Evolutionary conservation across 1,140 invertebrate species (phyloP).

Genomic region (Drosophila melanogaster): DNA sequence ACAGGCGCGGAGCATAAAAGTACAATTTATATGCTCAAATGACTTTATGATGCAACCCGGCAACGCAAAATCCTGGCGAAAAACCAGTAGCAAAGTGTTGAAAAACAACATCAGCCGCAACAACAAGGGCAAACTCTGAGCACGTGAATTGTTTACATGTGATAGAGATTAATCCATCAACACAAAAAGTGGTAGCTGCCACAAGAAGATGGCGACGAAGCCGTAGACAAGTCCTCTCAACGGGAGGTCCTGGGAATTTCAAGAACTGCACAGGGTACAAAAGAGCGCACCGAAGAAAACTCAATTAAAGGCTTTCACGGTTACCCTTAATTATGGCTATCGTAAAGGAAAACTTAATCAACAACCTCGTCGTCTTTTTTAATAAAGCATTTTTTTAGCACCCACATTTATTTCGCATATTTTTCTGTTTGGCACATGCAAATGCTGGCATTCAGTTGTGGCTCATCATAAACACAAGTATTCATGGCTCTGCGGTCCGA

Average conservation of each 20-base stretch:
- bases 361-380: slow-evolving; percentile 9
- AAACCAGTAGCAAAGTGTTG: slow-evolving; percentile 31
- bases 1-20: slow-evolving; percentile 68
- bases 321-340: slow-evolving; percentile 13
- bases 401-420: slow-evolving; percentile 6
- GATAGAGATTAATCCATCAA: slow-evolving; percentile 73
- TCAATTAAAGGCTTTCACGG: slow-evolving; percentile 52
- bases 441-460: slow-evolving; percentile 44
- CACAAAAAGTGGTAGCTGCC: slow-evolving; percentile 21
- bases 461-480: slow-evolving; percentile 57
- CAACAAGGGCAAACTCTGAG: slow-evolving; percentile 25
- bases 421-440: slow-evolving; percentile 43
- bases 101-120: slow-evolving; percentile 29
- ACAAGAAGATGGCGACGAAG: slow-evolving; percentile 2
- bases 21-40: slow-evolving; percentile 83
- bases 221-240: slow-evolving; percentile 4
- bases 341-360: slow-evolving; percentile 46
- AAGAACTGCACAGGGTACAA: slow-evolving; percentile 1
- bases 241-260: slow-evolving; percentile 21
- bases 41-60: slow-evolving; percentile 73
- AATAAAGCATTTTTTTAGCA: slow-evolving; percentile 9
- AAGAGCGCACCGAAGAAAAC: slow-evolving; percentile 12
- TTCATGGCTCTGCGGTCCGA: slow-evolving; percentile 15
- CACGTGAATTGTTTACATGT: slow-evolving; percentile 61
- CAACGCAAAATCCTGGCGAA: slow-evolving; percentile 17